phyloP scores from a whole-genome alignment of 1,140 invertebrate species.

The Cryptotermes secundus region DNA sequence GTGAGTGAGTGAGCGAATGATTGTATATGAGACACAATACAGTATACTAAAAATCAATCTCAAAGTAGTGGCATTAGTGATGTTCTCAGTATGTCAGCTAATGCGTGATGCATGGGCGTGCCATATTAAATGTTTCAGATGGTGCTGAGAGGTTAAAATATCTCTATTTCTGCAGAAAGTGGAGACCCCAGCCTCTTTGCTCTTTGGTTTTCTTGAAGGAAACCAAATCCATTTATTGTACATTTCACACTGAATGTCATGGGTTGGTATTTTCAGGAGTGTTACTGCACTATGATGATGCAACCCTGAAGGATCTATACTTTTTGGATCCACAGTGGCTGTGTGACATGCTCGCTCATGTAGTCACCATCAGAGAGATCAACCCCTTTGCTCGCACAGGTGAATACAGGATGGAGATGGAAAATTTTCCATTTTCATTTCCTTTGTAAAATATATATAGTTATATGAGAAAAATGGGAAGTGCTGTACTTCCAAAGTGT shows the following conservation, averaged over 20 bases:
- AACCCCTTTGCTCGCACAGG: conserved; percentile 91
- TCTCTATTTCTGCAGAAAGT: no score
- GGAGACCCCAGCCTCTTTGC: no score
- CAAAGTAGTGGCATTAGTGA: no score
- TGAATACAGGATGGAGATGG: conserved; percentile 38
- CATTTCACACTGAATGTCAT: conserved; percentile 66
- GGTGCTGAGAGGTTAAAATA: no score
- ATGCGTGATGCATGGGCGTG: no score
- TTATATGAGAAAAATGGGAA: neutral
- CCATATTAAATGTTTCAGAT: no score
- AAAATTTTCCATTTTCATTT: neutral
- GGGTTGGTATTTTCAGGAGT: conserved; percentile 62
- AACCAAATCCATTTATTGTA: no score
- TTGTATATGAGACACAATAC: no score
- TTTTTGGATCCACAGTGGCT: conserved; percentile 98
- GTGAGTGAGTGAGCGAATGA: no score
- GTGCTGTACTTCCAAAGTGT: neutral
- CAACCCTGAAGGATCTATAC: conserved; percentile 89
- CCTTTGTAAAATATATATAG: neutral
- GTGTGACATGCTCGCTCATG: conserved; percentile 95
- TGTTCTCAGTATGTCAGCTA: no score
- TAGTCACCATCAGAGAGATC: conserved; percentile 93
- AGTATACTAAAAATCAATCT: no score
- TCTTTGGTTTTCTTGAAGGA: no score
- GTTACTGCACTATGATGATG: conserved; percentile 96